Evolutionary conservation across 2,113 vertebrate genomes (phyloP).

Genomic region (Sylvicapra grimmia): DNA sequence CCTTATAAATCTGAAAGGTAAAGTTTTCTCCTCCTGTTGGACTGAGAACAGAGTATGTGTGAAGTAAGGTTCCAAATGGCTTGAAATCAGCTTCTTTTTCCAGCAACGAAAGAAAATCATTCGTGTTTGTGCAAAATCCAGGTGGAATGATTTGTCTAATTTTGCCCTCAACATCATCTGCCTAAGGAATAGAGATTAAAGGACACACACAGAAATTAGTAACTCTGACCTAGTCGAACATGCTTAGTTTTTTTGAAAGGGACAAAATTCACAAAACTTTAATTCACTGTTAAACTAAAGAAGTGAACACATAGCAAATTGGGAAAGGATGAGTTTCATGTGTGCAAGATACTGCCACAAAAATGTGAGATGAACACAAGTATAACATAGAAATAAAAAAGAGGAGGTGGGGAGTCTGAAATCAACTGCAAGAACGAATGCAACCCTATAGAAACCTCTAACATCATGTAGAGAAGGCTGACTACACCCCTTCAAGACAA

Average conservation of each 20-base stretch:
- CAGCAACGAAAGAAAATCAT: conserved; percentile 93
- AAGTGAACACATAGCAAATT: background rate
- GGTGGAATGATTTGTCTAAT: conserved; percentile 92
- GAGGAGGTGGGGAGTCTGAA: background rate
- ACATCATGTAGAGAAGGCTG: conserved; percentile 1
- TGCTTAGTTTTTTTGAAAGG: conserved; percentile 9
- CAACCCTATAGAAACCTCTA: background rate
- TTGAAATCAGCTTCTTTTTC: conserved; percentile 97
- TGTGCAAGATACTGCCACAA: background rate
- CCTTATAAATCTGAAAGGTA: conserved; percentile 95
- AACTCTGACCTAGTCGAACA: conserved; percentile 13
- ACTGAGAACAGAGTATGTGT: conserved; percentile 90
- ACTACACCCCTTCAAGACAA: background rate
- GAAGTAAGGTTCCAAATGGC: conserved; percentile 91
- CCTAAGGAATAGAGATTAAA: conserved; percentile 75
- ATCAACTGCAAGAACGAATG: background rate
- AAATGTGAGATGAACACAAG: background rate
- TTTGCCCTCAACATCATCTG: conserved; percentile 95
- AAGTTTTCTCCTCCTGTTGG: conserved; percentile 91
- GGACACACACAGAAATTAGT: conserved; percentile 39
- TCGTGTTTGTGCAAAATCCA: conserved; percentile 92
- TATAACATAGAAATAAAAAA: conserved; percentile 8
- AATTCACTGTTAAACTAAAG: conserved; percentile 9
- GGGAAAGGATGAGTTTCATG: background rate
- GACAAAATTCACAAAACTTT: conserved; percentile 16